phyloP scores from a whole-genome alignment of 92 coral and sea anemone genomes.

The Pocillopora meandrina region DNA sequence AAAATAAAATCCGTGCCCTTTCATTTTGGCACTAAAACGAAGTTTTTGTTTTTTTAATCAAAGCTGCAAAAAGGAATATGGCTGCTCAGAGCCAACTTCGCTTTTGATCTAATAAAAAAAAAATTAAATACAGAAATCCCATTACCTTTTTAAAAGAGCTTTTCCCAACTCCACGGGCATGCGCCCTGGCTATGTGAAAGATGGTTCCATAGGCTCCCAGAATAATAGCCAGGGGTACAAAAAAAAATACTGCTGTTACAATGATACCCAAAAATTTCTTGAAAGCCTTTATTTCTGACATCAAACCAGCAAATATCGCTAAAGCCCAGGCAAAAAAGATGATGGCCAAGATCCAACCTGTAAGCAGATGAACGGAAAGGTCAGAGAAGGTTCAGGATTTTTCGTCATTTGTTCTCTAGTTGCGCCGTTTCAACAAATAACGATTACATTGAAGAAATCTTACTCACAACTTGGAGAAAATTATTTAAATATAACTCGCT shows the following conservation, averaged over 20 bases:
- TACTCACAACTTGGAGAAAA: no score
- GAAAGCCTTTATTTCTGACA: background rate
- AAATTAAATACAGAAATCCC: background rate
- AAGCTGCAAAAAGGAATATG: no score
- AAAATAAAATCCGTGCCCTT: no score
- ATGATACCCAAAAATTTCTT: conserved; percentile 46
- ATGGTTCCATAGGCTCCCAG: conserved; percentile 68
- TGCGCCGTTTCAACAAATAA: background rate
- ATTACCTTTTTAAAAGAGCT: conserved; percentile 81
- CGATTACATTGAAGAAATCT: no score
- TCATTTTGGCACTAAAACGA: no score
- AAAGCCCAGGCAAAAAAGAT: conserved; percentile 67
- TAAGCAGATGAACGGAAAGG: background rate
- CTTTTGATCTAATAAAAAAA: background rate
- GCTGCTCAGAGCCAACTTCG: no score
- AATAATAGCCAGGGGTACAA: conserved; percentile 67
- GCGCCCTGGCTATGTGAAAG: conserved; percentile 84
- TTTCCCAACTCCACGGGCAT: conserved; percentile 80
- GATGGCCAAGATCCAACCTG: conserved; percentile 34
- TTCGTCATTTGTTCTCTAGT: background rate
- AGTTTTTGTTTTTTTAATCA: no score
- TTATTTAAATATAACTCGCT: no score
- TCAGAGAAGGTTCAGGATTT: background rate
- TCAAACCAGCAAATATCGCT: conserved; percentile 58
- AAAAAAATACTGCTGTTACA: conserved; percentile 55